These are phyloP conservation scores for Spinus pinus DNA, from an alignment of 2,797 vertebrate genomes.

Conservation along the genomic window DNA sequence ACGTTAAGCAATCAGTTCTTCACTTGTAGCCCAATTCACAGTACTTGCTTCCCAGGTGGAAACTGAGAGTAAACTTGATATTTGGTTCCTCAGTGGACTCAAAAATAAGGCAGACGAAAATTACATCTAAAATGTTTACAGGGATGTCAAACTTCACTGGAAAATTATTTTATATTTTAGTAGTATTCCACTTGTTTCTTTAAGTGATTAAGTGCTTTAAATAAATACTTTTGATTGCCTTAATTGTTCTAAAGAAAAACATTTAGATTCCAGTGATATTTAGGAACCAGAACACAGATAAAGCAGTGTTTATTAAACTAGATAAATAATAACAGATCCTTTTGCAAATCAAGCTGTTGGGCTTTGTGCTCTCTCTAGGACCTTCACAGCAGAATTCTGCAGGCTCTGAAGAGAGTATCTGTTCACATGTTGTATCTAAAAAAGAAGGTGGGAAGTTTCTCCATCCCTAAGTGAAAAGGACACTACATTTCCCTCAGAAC, in stretches of 20 bases:
- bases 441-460: background rate
- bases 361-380: background rate
- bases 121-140: background rate
- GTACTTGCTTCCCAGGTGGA: background rate
- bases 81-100: background rate
- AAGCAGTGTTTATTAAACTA: background rate
- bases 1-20: background rate
- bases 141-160: background rate
- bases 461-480: background rate
- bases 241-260: conserved; percentile 25
- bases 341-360: background rate
- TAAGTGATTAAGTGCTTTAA: conserved; percentile 10
- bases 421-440: background rate
- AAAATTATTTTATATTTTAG: background rate
- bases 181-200: background rate
- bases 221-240: conserved; percentile 11
- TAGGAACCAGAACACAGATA: background rate
- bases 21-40: background rate
- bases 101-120: conserved; percentile 5
- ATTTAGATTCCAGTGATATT: background rate
- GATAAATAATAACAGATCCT: background rate
- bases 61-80: background rate
- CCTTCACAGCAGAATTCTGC: background rate
- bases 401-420: background rate
- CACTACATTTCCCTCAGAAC: background rate